phyloP scores from a whole-genome alignment of 2,888 invertebrate genomes.

The Agrenia bidenticulata region DNA sequence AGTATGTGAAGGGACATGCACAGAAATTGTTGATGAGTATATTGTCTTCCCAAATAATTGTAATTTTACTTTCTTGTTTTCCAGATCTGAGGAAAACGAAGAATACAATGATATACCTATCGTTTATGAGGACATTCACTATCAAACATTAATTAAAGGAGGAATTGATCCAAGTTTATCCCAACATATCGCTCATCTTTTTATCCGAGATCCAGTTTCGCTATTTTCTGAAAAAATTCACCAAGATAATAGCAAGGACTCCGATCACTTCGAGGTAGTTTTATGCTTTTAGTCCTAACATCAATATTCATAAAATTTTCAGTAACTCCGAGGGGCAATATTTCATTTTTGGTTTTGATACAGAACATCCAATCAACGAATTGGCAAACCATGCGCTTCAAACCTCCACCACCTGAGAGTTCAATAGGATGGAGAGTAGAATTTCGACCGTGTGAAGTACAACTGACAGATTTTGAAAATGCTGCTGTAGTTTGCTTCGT shows the following conservation, averaged over 20 bases:
- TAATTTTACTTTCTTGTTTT: conserved; percentile 5
- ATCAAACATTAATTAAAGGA: conserved; percentile 76
- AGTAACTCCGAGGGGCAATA: background rate
- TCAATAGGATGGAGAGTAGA: conserved; percentile 99
- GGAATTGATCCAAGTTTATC: conserved; percentile 92
- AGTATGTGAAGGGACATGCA: too few relatives aligned
- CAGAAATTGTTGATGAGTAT: too few relatives aligned
- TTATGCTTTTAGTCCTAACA: too few relatives aligned
- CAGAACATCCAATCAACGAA: conserved; percentile 98
- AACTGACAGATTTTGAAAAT: conserved; percentile 98
- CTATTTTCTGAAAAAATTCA: conserved; percentile 91
- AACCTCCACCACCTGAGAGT: conserved; percentile 94
- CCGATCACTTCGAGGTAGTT: conserved; percentile 94
- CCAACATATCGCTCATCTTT: conserved; percentile 95
- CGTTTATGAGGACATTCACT: conserved; percentile 79
- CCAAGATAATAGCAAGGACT: conserved; percentile 89
- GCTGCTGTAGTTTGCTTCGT: conserved; percentile 98
- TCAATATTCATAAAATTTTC: too few relatives aligned
- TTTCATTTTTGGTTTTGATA: too few relatives aligned
- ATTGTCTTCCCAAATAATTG: too few relatives aligned
- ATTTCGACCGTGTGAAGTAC: conserved; percentile 97
- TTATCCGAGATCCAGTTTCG: conserved; percentile 94
- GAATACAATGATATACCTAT: conserved; percentile 92
- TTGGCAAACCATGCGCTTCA: conserved; percentile 99
- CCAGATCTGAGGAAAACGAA: conserved; percentile 49